Base-by-base conservation (phyloP, 2,113 vertebrate genomes). In the Carassius auratus region DNA sequence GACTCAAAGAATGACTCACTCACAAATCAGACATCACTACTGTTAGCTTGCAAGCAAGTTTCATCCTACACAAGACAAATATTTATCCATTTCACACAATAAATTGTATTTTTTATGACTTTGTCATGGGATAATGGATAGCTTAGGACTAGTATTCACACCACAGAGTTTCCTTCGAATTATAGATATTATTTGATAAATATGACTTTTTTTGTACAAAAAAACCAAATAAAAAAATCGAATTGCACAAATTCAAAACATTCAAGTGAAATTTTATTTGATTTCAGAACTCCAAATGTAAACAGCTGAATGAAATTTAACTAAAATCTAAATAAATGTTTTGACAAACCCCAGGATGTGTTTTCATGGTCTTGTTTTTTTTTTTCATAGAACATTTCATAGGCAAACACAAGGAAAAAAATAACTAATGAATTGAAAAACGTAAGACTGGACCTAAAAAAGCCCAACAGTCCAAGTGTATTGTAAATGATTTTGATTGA, bases 211-310 rank as follows among this genome's bases (percentile, higher is more conserved):
- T 69, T 36, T 69, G 52, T 3, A 19, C 15, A 69, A 30, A 36
- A 38, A 38, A 38, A 38, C 36, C 3, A 38, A 38, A 38, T 4
- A 5, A 38, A 38, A 38, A 38, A 38, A 48, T 13, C 3, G 0
- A 30, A 50, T 50, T 68, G 30, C n/a, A 12, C 15, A 52, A 33
- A 9, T 64, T 68, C 15, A 52, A 69, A 68, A 81, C 38, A 66
- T 48, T 50, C 55, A 81, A 81, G 62, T 69, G 79, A 81, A 68
- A 50, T 68, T 81, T 81, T 69, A 81, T 81, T 81, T 52, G 57
- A 81, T 81, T 64, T 80, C 6, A 42, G 38, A 8, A 42, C 7
- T 42, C 38, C 38, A 8, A 42, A 42, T 42, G 38, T 42, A 42
- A 42, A 42, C 38, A 42, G 8, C 8, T 42, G 38, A 42, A 42